Evolutionary conservation across 2,113 vertebrate genomes (phyloP), one percentile per base, ranked within the genome.

Genomic region (Syrmaticus mikado): DNA sequence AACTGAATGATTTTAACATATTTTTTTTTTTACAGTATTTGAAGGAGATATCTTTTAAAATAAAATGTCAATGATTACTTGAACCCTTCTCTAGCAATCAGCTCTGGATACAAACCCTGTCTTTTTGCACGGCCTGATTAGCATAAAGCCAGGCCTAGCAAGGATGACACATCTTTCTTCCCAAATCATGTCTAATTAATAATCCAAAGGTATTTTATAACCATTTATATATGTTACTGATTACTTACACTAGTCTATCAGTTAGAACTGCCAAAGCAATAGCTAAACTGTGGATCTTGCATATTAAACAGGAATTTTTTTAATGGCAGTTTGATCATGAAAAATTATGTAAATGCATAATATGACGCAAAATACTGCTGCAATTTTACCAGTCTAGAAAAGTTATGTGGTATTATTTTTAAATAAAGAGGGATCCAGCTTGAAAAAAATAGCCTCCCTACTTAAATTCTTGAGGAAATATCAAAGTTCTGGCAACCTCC

Each of bases 401-500:
- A 62, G 4, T 40, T 89, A 45, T 4, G 41, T 46, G 34, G 21
- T 28, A 32, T 4, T 65, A 52, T 61, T 85, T 85, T 64, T 34
- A 52, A 74, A 74, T 15, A 16, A 7, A 36, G 16, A 18, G 15
- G 10, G 25, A 32, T 34, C 13, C 62, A 84, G n/a, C 12, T 66
- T 72, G 32, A 4, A 58, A 82, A 64, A 82, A 60, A 40, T 55
- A 38, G 6, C 21, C 36, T 64, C 66, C 52, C 16, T 82, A 79
- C 18, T 55, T 79, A 74, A 77, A 45, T 13, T 41, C 34, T 53
- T 66, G 14, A 43, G 36, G 46, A 90, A 94, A 75, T 92, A 79
- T 86, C 76, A 90, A 86, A 76, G 20, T 74, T 92, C 52, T 70
- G 45, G 32, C 61, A 91, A n/a, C 45, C 78, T 80, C 76, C 66